phyloP scores from a whole-genome alignment of 92 coral and sea anemone genomes.

The Siderastrea radians region DNA sequence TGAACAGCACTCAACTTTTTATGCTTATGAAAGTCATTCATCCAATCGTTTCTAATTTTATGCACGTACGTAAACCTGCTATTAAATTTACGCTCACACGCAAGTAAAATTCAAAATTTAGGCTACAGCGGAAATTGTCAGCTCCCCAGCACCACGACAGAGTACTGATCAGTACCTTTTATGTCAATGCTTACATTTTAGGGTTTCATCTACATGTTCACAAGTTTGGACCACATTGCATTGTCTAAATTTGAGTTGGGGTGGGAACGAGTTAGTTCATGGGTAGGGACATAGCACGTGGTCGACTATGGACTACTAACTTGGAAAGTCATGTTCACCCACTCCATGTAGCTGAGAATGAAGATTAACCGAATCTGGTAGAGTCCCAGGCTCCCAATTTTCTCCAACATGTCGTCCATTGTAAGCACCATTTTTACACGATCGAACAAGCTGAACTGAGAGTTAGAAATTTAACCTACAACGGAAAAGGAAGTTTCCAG shows the following conservation, averaged over 20 bases:
- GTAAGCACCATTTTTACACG: conserved; percentile 46
- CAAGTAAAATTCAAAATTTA: no score
- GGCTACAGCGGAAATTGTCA: no score
- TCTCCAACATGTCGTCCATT: conserved; percentile 71
- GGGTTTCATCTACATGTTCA: not conserved
- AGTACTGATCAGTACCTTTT: not conserved
- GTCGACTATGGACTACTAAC: not conserved
- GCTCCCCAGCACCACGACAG: not conserved
- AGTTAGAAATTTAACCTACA: not conserved
- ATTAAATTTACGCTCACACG: no score
- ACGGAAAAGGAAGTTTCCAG: not conserved
- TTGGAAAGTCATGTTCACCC: conserved; percentile 41
- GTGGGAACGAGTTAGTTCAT: no score
- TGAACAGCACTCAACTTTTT: no score
- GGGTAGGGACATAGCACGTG: no score
- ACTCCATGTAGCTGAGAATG: conserved; percentile 59
- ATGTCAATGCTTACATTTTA: not conserved
- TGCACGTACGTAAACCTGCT: no score
- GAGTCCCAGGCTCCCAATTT: conserved; percentile 78
- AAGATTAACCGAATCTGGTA: conserved; percentile 74
- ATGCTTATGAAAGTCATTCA: no score
- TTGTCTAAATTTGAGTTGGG: no score
- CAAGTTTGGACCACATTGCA: not conserved
- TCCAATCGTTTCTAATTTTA: no score
- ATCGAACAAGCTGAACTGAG: not conserved